Evolutionary conservation across 1,140 invertebrate species (phyloP), one percentile per base, ranked within the genome.

Genomic region (Fopius arisanus): DNA sequence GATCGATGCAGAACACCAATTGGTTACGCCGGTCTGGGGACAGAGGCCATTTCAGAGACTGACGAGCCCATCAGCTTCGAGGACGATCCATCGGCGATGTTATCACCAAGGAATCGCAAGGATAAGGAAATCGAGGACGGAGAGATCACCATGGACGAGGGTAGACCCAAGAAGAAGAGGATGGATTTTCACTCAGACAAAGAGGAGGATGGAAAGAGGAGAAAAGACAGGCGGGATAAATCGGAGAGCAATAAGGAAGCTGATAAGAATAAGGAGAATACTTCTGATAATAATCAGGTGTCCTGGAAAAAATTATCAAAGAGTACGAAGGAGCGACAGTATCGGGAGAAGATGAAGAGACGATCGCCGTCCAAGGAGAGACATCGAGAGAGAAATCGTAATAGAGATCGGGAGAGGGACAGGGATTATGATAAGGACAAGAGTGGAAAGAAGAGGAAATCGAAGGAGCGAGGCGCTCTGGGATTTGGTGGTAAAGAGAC

Each of bases 221-320:
- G 84, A 62, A 84, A 84, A 28, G 83, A 89, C 21, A 88, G 88
- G 65, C 86, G 87, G 16, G 84, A 87, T 14, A 88, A 87, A 19
- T 83, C 78, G 5, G 80, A 81, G 3, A 75, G 71, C 29, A 81
- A 78, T 82, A 91, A 87, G 84, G 91, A 86, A 79, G 87, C 66
- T 77, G 92, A 88, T 83, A 91, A 80, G 78, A 91, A 80, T 86
- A 92, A 86, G 87, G 91, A 89, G 86, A 89, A 86, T 88, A 90
- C 84, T 0, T 83, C 86, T 0, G 84, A 87, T 14, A 87, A 87
- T 33, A 14, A 65, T 62, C 75, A 85, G 4, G 82, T 84, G 0
- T 86, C 91, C 0, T 97, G 96, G 88, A 96, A 96, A 78, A 95
- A 96, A 83, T 86, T 94, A 0, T 93, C 93, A 9, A 95, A 94